Evolutionary conservation across 2,797 vertebrate genomes (phyloP), one percentile per base, ranked within the genome.

Genomic region (Urophycis tenuis): DNA sequence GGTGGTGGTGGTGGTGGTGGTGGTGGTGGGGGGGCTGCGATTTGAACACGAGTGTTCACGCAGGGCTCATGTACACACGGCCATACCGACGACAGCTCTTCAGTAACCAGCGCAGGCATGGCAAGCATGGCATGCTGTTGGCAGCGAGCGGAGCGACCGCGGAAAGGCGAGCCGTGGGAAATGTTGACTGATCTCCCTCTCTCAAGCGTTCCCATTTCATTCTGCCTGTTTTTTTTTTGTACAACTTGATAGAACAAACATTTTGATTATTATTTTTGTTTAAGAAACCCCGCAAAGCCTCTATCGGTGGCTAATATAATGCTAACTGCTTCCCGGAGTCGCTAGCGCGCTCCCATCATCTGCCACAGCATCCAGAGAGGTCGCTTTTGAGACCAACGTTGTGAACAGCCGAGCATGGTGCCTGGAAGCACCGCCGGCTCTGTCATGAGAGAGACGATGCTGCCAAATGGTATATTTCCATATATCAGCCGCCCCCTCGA

Each of bases 61-160:
- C 53, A 29, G 7, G 29, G 53, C 53, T 64, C 53, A 67, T 67
- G 60, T 29, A 12, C 60, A 67, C 25, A 67, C 29, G 9, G 60
- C 60, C 60, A 67, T 7, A 25, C n/a, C 60, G 53, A 9, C n/a
- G 8, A 60, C 53, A 19, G 22, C 22, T 19, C 53, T 7, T 25
- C 10, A 60, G 53, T 60, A n/a, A 25, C 22, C 25, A 29, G 12
- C 60, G 2, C 60, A 12, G 60, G 60, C 9, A 67, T 67, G 60
- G 60, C n/a, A 67, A 29, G 60, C 60, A 67, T 67, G 60, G 60
- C 60, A 67, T 67, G 29, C 60, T 29, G 60, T 67, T 67, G 60
- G 60, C 60, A 67, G 60, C 12, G 60, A 29, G 25, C n/a, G 60
- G 29, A 29, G 60, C 25, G 12, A 67, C n/a, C 12, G 60, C 60